phyloP scores from a whole-genome alignment of 1,140 invertebrate genomes.

The Lasaia peninsularis region DNA sequence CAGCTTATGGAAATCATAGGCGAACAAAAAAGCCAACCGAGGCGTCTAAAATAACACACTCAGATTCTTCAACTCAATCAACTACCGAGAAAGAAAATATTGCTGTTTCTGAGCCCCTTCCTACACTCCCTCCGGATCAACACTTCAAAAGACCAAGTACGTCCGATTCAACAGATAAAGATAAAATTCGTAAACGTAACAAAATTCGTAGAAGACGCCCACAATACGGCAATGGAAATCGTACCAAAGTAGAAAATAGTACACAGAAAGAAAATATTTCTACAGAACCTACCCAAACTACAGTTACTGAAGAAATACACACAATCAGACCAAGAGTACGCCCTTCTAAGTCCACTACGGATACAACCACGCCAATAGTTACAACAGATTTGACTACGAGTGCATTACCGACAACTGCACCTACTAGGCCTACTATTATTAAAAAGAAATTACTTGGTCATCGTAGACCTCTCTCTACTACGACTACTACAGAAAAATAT shows the following conservation, averaged over 20 bases:
- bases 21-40: conserved; percentile 64
- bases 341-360: conserved; percentile 44
- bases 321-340: conserved; percentile 58
- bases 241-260: conserved; percentile 42
- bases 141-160: conserved; percentile 67
- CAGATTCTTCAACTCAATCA: conserved; percentile 38
- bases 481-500: conserved; percentile 47
- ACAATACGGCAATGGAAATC: conserved; percentile 34
- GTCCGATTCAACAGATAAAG: conserved; percentile 49
- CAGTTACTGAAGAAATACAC: conserved; percentile 51
- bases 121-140: conserved; percentile 66
- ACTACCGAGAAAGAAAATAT: conserved; percentile 38
- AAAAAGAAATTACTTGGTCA: conserved; percentile 60
- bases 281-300: conserved; percentile 33
- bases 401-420: conserved; percentile 64
- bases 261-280: conserved; percentile 43
- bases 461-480: conserved; percentile 46
- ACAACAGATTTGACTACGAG: conserved; percentile 71
- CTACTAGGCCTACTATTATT: conserved; percentile 60
- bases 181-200: conserved; percentile 60
- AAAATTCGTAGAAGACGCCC: conserved; percentile 68
- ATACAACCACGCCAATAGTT: conserved; percentile 61
- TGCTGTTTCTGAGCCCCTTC: conserved; percentile 48
- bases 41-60: conserved; percentile 32
- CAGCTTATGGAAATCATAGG: conserved; percentile 48